Evolutionary conservation across 2,113 vertebrate genomes (phyloP), one percentile per base, ranked within the genome.

Genomic region (Vulpes ferrilata): DNA sequence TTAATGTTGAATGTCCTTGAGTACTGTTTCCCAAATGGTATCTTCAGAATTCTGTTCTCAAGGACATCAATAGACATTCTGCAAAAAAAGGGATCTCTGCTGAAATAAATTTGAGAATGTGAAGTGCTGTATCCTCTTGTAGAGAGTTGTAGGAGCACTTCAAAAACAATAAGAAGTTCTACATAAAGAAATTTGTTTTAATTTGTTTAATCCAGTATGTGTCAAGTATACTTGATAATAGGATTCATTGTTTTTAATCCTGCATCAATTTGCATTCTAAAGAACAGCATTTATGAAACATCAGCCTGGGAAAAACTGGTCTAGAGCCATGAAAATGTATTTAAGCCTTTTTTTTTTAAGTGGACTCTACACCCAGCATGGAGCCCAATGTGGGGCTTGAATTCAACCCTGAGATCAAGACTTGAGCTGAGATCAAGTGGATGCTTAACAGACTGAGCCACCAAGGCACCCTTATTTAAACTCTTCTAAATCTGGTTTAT

Each of bases 31-130:
- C 87, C 57, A 90, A 73, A 85, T 4, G 38, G 16, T 53, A 79
- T 90, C 76, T 90, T 90, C 35, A 74, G 73, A 86, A 93, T 73
- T 85, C 2, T 64, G 23, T 78, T 67, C n/a, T 92, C 57, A 73
- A 73, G 79, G 30, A 62, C 35, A 73, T 93, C 43, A 71, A 12
- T 84, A 62, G 59, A 48, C 30, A 71, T 69, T 64, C 6, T 53
- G 15, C 83, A 17, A 65, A 86, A 43, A 83, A 69, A 27, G 43
- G 6, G 9, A 60, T 51, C 11, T 30, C 20, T 43, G 23, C 13
- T 65, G 79, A 64, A 85, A 73, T 51, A 74, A 81, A 3, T 38
- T 79, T 65, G 23, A 35, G 23, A 16, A 89, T 64, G 19, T 48
- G 73, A 30, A 83, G 62, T 51, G 32, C 13, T 85, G 13, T 57